These are phyloP conservation scores for Turritopsis dohrnii DNA, from an alignment of 30 jellyfish, hydroid and myxozoan species.

Conservation along the genomic window DNA sequence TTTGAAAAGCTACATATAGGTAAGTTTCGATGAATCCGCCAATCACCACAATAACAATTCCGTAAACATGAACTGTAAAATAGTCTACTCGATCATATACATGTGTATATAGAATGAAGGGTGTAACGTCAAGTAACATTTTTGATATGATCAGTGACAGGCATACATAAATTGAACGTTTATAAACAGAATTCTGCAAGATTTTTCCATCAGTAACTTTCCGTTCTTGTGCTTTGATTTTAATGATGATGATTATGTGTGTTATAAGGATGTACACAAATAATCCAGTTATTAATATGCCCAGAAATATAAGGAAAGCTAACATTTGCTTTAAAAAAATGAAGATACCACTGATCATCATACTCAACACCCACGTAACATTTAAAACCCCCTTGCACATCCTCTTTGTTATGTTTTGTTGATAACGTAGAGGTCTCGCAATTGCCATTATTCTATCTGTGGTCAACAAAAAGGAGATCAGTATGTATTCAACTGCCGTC, in stretches of 20 bases:
- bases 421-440: background rate
- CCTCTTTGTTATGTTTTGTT: background rate
- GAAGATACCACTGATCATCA: background rate
- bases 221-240: background rate
- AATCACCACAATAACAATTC: background rate
- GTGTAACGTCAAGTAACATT: background rate
- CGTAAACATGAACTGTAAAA: background rate
- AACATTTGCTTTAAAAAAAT: background rate
- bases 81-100: background rate
- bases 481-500: background rate
- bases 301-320: background rate
- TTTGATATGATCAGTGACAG: background rate
- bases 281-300: background rate
- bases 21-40: background rate
- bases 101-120: background rate
- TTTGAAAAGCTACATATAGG: background rate
- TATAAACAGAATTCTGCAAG: background rate
- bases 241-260: background rate
- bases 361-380: background rate
- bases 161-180: background rate
- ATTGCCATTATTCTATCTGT: background rate
- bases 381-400: background rate
- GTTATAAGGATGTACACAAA: background rate
- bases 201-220: background rate
- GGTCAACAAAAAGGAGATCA: background rate